These are phyloP conservation scores for Botia almorhae DNA, from an alignment of 2,797 vertebrate genomes.

Conservation along the genomic window DNA sequence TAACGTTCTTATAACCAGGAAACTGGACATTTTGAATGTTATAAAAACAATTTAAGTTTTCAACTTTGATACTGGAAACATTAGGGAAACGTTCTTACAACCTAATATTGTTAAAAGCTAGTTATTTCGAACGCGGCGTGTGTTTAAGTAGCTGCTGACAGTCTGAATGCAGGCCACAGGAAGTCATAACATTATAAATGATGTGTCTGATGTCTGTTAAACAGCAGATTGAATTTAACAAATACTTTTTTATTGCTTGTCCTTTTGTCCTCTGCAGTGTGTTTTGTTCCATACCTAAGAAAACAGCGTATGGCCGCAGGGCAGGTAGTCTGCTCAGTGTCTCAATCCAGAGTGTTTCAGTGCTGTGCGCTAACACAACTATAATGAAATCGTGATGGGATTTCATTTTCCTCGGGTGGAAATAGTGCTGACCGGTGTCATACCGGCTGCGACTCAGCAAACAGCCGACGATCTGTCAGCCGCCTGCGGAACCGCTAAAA, in stretches of 20 bases:
- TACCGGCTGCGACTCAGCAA: conserved; percentile 40
- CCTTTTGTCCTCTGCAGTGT: conserved; percentile 8
- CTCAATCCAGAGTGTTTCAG: conserved; percentile 28
- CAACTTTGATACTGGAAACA: no score
- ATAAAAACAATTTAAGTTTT: no score
- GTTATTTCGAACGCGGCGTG: not conserved
- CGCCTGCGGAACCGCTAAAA: conserved; percentile 31
- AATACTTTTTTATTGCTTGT: not conserved
- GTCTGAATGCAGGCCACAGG: not conserved
- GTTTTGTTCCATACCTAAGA: conserved; percentile 23
- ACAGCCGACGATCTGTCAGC: conserved; percentile 40
- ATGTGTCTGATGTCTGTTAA: conserved; percentile 5
- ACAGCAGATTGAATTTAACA: not conserved
- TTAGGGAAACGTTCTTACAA: no score
- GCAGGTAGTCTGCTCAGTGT: conserved; percentile 4
- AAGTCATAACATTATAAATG: conserved; percentile 2
- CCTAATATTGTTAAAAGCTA: not conserved
- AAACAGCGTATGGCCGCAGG: conserved; percentile 8
- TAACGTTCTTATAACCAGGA: no score
- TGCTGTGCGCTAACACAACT: conserved; percentile 36
- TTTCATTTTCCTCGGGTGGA: conserved; percentile 36
- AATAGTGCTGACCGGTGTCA: conserved; percentile 45
- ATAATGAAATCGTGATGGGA: conserved; percentile 44
- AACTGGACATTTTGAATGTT: no score
- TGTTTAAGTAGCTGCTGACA: not conserved